Evolutionary conservation across 1,140 invertebrate species (phyloP).

Genomic region (Procambarus clarkii): DNA sequence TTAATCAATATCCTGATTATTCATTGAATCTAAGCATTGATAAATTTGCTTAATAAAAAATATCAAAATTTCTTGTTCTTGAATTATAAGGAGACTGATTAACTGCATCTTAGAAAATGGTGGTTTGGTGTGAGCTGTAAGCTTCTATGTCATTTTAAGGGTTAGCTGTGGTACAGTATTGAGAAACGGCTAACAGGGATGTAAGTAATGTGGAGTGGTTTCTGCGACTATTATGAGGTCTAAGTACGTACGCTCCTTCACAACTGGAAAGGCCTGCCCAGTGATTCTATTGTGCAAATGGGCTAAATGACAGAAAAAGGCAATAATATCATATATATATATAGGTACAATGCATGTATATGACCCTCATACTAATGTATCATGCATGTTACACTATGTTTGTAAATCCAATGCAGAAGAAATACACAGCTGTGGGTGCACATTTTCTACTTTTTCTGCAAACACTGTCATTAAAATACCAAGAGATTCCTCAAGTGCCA

Average conservation of each 20-base stretch:
- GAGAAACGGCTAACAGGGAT: not conserved
- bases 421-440: not conserved
- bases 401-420: not conserved
- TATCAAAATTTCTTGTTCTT: not conserved
- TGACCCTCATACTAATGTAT: not conserved
- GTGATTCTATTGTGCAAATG: constrained; percentile 1
- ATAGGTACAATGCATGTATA: constrained; percentile 11
- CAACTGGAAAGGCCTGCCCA: not conserved
- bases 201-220: not conserved
- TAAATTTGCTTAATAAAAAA: not conserved
- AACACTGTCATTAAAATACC: constrained; percentile 7
- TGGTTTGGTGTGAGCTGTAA: constrained; percentile 16
- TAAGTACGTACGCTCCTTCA: not conserved
- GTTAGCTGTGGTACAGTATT: not conserved
- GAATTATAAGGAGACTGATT: not conserved
- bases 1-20: not conserved
- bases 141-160: constrained; percentile 23
- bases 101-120: constrained; percentile 18
- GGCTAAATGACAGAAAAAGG: not conserved
- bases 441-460: not conserved
- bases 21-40: not conserved
- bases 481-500: not conserved
- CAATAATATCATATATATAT: not conserved
- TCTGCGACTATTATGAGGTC: constrained; percentile 1
- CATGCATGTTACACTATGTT: constrained; percentile 4